Base-by-base conservation (phyloP, 1,140 invertebrate species). In the Platyscapa corneri region DNA sequence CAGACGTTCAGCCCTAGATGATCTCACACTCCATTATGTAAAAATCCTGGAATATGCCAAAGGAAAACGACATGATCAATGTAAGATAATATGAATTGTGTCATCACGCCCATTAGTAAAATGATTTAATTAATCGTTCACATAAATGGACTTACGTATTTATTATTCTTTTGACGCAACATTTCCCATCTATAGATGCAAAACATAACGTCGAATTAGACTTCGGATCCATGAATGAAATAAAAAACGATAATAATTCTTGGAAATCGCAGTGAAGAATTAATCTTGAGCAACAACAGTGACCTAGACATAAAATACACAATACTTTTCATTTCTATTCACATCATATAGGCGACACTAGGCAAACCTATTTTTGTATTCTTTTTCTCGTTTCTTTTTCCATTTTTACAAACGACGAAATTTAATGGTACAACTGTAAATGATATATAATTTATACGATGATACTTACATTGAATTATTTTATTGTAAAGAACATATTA, bases 261-360 rank as follows among this genome's bases (percentile, higher is more conserved):
- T 34, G 65, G 76, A 72, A 84, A 84, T 39, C 23, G 42, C 49
- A n/a, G 53, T 27, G 49, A 72, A 84, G 79, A 84, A 84, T 84
- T 84, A 53, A 84, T 84, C 23, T 12, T 32, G 0, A 30, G 37
- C 53, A 67, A 60, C 49, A 46, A 75, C 70, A 27, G 27, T 60
- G 83, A 84, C 83, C 83, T 84, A 79, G 83, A 79, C 83, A 84
- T 76, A 60, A 67, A 78, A 78, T n/a, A 37, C 56, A n/a, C 56
- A 37, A 27, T 37, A 65, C 56, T 76, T 78, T 53, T 77, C 82
- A 53, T 77, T 77, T 78, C 74, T 75, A 82, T 83, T 75, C 64
- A 32, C 27, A 56, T 76, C 53, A 23, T 27, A 27, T 20, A 42
- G 49, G 49, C 81, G 49, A 67, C 81, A 53, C 49, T 34, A 16